A percentile compares a stretch with the other conserved stretches of the same genome.
Evolutionary conservation across 1,140 invertebrate genomes (phyloP).

Genomic region (Drosophila yakuba): DNA sequence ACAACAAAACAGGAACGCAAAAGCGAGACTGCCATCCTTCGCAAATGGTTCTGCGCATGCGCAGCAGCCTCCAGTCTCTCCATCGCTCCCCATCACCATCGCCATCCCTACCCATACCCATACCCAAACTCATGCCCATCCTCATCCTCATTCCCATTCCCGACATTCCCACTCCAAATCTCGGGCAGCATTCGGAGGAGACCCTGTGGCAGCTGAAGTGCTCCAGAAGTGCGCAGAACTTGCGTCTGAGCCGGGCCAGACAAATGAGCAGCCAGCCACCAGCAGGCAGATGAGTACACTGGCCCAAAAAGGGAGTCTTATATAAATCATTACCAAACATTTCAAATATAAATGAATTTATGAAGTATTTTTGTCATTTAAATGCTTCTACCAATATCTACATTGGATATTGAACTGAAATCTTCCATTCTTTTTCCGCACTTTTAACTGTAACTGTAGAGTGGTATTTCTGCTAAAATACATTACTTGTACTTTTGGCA

Average conservation of each 20-base stretch:
- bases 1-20: slow-evolving; percentile 32
- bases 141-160: background rate
- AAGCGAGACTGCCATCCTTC: slow-evolving; percentile 34
- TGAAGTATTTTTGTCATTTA: no score
- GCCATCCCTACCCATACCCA: background rate
- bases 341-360: no score
- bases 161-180: slow-evolving; percentile 25
- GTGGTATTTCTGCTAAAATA: no score
- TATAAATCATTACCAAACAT: no score
- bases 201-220: slow-evolving; percentile 75
- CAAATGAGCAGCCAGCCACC: slow-evolving; percentile 70
- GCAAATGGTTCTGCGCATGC: slow-evolving; percentile 49
- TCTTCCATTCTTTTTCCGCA: no score
- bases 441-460: no score
- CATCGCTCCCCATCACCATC: background rate
- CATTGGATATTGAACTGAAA: no score
- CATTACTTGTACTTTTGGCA: background rate
- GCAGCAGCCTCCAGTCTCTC: slow-evolving; percentile 36
- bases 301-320: slow-evolving; percentile 1
- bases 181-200: slow-evolving; percentile 32
- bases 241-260: slow-evolving; percentile 76
- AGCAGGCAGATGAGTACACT: slow-evolving; percentile 48
- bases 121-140: background rate
- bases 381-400: no score
- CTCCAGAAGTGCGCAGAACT: slow-evolving; percentile 81